Evolutionary conservation across 2,797 vertebrate species (phyloP).

Genomic region (Amblyopsis hoosieri): DNA sequence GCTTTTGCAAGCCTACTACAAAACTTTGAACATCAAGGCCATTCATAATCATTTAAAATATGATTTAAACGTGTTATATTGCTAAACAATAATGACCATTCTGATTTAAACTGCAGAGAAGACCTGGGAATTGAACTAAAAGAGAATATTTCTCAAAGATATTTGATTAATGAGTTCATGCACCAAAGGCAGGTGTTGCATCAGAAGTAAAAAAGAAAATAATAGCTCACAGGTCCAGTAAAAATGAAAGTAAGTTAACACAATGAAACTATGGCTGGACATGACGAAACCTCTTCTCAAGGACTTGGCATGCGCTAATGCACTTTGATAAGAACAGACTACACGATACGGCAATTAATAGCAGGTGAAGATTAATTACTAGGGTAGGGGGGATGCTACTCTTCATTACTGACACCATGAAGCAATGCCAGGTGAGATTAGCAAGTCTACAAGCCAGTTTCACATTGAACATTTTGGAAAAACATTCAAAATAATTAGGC

Average conservation of each 20-base stretch:
- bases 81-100: too few relatives aligned
- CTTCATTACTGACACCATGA: conserved; percentile 42
- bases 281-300: conserved; percentile 20
- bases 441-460: conserved; percentile 31
- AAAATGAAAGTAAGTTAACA: conserved; percentile 3
- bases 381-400: conserved; percentile 7
- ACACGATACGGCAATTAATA: conserved; percentile 41
- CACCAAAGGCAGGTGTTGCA: too few relatives aligned
- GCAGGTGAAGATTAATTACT: conserved; percentile 56
- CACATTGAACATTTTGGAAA: conserved; percentile 24
- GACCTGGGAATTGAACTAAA: background rate
- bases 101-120: too few relatives aligned
- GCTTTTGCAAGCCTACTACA: too few relatives aligned
- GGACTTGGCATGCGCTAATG: conserved; percentile 31
- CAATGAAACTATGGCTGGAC: conserved; percentile 3
- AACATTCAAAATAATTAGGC: conserved; percentile 25
- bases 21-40: too few relatives aligned
- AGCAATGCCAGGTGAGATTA: conserved; percentile 18
- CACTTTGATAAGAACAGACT: conserved; percentile 35
- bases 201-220: background rate
- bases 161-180: conserved; percentile 19
- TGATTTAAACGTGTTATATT: too few relatives aligned
- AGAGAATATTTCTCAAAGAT: conserved; percentile 23
- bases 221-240: background rate
- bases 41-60: too few relatives aligned